Evolutionary conservation across 2,797 vertebrate species (phyloP), one percentile per base, ranked within the genome.

Genomic region (Danio aesculapii): DNA sequence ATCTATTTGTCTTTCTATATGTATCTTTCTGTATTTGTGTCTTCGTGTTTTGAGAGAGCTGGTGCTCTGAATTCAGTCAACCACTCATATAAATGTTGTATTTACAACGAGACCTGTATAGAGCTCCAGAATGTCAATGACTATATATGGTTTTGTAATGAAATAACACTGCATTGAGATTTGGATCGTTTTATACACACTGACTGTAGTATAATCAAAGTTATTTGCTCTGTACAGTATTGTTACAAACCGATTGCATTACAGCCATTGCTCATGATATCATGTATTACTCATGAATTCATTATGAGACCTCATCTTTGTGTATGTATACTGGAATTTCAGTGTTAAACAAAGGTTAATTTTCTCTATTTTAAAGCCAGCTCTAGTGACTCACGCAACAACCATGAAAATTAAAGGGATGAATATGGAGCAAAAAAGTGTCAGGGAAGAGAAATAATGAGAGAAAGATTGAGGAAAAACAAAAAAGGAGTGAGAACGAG

Each of bases 331-430:
- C 47, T 71, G 49, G 44, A 49, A 70, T 62, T 78, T 43, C 63
- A 63, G 47, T 80, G 77, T 74, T 83, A 75, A 46, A 77, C 49
- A 55, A 77, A 81, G 67, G 73, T 74, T 73, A 67, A 63, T 67
- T 75, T 71, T 71, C 30, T 46, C 50, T 21, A 58, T 49, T 64
- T 75, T 74, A 62, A 59, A 59, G 50, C 47, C 55, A 70, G 46
- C n/a, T 52, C 49, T 52, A 10, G 63, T 85, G 81, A 85, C 70
- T 85, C 84, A 83, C 12, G 39, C 30, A 59, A 39, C 41, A 81
- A 63, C 58, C 62, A 81, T 55, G 78, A 75, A 49, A 49, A 21
- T 16, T 44, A 57, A 3, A 72, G 30, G 58, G 59, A 67, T 70
- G 39, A 61, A 75, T 70, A 58, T 59, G 39, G n/a, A n/a, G 70